phyloP scores from a whole-genome alignment of 1,140 invertebrate species.

The Tyrophagus putrescentiae region DNA sequence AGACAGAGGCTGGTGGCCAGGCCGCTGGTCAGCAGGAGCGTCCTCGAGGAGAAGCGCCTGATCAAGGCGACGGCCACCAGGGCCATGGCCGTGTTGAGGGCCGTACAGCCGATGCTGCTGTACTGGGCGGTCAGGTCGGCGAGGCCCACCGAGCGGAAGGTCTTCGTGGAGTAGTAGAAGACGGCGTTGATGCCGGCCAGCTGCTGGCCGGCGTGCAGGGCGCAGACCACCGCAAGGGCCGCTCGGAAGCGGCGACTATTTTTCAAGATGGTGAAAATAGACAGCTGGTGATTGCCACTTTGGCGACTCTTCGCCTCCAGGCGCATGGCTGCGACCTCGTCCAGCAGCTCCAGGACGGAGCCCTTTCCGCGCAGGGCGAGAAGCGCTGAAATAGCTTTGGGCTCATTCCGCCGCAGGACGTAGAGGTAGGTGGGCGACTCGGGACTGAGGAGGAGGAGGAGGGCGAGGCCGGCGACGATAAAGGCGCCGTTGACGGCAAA shows the following conservation, averaged over 20 bases:
- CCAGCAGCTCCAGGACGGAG: constrained; percentile 33
- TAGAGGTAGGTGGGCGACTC: constrained; percentile 72
- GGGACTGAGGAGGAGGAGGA: constrained; percentile 47
- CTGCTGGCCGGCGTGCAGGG: constrained; percentile 64
- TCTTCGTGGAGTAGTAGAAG: constrained; percentile 34
- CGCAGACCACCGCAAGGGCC: constrained; percentile 52
- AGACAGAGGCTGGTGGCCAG: background rate
- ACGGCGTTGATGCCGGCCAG: constrained; percentile 69
- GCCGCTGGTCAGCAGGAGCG: constrained; percentile 7
- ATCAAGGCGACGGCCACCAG: constrained; percentile 25
- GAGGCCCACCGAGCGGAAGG: constrained; percentile 31
- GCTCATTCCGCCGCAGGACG: constrained; percentile 46
- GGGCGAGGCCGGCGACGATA: constrained; percentile 32
- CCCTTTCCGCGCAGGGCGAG: constrained; percentile 30
- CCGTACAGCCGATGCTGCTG: constrained; percentile 30
- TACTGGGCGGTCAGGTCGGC: constrained; percentile 28
- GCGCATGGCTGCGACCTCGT: constrained; percentile 33
- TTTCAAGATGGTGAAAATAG: constrained; percentile 19
- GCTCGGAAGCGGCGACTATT: constrained; percentile 37
- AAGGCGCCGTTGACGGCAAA: constrained; percentile 42
- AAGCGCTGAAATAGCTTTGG: constrained; percentile 45
- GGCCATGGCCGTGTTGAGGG: constrained; percentile 32
- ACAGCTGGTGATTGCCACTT: constrained; percentile 12
- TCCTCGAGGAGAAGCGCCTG: background rate
- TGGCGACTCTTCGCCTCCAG: constrained; percentile 17